Percentiles rank a stretch among this genome's conserved stretches.
These are phyloP conservation scores for Eupeodes latifasciatus DNA, from an alignment of 2,888 invertebrate species.

Conservation along the genomic window DNA sequence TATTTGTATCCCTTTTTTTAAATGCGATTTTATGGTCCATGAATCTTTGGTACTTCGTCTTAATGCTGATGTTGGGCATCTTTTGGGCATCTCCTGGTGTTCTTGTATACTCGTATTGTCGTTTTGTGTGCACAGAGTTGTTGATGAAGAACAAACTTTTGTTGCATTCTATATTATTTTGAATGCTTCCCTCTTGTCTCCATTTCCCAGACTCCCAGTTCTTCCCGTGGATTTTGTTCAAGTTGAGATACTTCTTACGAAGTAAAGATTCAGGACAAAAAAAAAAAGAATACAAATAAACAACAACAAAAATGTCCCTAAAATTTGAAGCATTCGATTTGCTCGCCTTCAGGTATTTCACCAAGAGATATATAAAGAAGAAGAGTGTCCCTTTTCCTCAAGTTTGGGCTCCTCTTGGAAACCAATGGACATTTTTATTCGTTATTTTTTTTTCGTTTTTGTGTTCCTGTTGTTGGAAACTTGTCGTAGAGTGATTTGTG, in stretches of 20 bases:
- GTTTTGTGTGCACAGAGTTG: slow-evolving; percentile 41
- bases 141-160: slow-evolving; percentile 71
- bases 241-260: slow-evolving; percentile 54
- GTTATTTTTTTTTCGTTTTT: slow-evolving; percentile 40
- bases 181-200: neutral
- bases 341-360: slow-evolving; percentile 77
- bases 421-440: slow-evolving; percentile 24
- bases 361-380: slow-evolving; percentile 52
- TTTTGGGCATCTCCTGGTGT: slow-evolving; percentile 12
- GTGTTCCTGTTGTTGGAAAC: slow-evolving; percentile 55
- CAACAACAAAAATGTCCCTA: slow-evolving; percentile 60
- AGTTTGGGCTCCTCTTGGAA: slow-evolving; percentile 5
- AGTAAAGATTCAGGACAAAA: slow-evolving; percentile 9
- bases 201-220: neutral
- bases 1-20: slow-evolving; percentile 53
- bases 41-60: slow-evolving; percentile 69
- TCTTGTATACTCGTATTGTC: neutral
- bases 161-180: slow-evolving; percentile 59
- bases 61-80: slow-evolving; percentile 37
- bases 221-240: slow-evolving; percentile 17
- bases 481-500: slow-evolving; percentile 77
- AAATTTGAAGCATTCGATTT: slow-evolving; percentile 77
- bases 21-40: slow-evolving; percentile 74
- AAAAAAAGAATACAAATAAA: neutral
- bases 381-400: slow-evolving; percentile 17